These are phyloP conservation scores for Scaptodrosophila lebanonensis DNA, from an alignment of 1,140 invertebrate genomes.

Conservation along the genomic window DNA sequence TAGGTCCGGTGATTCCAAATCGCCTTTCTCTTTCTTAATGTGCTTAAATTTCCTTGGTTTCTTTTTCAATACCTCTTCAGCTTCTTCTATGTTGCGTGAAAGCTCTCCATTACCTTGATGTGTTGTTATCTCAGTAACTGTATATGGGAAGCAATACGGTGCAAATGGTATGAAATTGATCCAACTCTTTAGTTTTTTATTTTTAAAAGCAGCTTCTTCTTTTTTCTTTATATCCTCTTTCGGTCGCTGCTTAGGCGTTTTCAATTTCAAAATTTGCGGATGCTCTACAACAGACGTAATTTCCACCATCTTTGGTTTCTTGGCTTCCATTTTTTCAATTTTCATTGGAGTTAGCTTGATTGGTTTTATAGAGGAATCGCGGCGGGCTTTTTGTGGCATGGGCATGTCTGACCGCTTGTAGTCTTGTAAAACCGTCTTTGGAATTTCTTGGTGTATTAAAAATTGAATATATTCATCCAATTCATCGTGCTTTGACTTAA, in stretches of 20 bases:
- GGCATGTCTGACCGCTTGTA: slow-evolving; percentile 66
- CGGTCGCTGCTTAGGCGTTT: slow-evolving; percentile 76
- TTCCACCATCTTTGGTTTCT: slow-evolving; percentile 54
- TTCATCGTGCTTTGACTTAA: slow-evolving; percentile 67
- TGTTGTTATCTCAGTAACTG: slow-evolving; percentile 49
- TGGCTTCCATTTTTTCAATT: slow-evolving; percentile 63
- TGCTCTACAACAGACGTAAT: slow-evolving; percentile 66
- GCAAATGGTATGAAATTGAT: slow-evolving; percentile 65
- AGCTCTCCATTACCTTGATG: slow-evolving; percentile 56
- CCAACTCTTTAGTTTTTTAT: slow-evolving; percentile 68
- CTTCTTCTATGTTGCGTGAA: slow-evolving; percentile 70
- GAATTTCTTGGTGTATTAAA: slow-evolving; percentile 73
- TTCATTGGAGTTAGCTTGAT: slow-evolving; percentile 62
- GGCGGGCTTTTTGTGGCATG: slow-evolving; percentile 62
- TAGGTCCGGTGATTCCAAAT: slow-evolving; percentile 48
- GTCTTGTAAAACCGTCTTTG: slow-evolving; percentile 69
- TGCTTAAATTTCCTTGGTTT: slow-evolving; percentile 61
- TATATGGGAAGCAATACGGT: slow-evolving; percentile 58
- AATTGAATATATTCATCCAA: slow-evolving; percentile 75
- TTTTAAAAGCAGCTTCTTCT: slow-evolving; percentile 60
- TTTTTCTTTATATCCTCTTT: slow-evolving; percentile 76
- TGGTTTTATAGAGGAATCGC: slow-evolving; percentile 57
- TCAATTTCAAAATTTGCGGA: slow-evolving; percentile 70
- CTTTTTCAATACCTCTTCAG: slow-evolving; percentile 52
- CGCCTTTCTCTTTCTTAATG: slow-evolving; percentile 32